Conservation (phyloP, 2,113 vertebrate genomes). For the Puffinus mauretanicus region DNA sequence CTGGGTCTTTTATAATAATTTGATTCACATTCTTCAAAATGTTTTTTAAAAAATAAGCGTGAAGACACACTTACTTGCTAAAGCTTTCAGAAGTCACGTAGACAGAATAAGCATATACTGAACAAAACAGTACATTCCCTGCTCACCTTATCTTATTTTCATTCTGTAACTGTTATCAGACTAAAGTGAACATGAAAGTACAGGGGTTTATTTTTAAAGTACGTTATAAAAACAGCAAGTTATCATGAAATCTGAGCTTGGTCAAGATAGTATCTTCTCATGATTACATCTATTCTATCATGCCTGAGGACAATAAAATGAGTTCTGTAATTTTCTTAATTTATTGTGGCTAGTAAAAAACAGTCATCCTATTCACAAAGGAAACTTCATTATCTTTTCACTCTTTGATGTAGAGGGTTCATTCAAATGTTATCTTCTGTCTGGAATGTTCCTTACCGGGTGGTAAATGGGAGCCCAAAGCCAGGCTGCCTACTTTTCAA, state of each 20-base stretch:
- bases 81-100: not conserved
- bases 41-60: not conserved
- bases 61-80: not conserved
- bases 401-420: not conserved
- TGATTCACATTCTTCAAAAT: not conserved
- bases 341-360: constrained; percentile 5
- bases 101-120: not conserved
- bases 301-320: constrained; percentile 16
- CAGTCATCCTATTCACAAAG: not conserved
- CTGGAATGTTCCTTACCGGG: not conserved
- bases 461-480: not conserved
- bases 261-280: constrained; percentile 12
- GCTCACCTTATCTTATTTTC: not conserved
- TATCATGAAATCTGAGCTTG: constrained; percentile 35
- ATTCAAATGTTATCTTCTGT: not conserved
- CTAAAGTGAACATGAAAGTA: constrained; percentile 1
- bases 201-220: constrained; percentile 2
- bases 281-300: constrained; percentile 11
- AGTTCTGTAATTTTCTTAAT: constrained; percentile 31
- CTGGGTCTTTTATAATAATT: not conserved
- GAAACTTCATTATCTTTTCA: constrained; percentile 1
- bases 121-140: not conserved
- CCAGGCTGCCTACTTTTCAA: not conserved
- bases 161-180: not conserved
- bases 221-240: not conserved